Conservation (phyloP, 1,140 invertebrate species). For the Zaprionus africanus region DNA sequence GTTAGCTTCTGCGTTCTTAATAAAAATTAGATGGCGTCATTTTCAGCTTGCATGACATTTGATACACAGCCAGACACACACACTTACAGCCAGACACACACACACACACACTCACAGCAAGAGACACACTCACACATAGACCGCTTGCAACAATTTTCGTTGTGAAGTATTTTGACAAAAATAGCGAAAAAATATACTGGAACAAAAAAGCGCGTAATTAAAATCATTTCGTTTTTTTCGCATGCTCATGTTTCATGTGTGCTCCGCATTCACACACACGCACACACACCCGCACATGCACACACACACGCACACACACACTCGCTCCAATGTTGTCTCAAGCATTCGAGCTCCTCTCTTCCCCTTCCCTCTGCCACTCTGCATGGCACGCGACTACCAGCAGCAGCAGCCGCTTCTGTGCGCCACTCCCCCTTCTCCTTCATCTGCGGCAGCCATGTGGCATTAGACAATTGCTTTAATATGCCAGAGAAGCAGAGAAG, state of each 20-base stretch:
- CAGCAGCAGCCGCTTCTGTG: constrained; percentile 37
- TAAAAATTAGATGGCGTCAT: constrained; percentile 61
- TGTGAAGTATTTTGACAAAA: constrained; percentile 64
- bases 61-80: constrained; percentile 45
- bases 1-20: not conserved
- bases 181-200: constrained; percentile 45
- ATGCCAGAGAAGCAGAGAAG: constrained; percentile 71
- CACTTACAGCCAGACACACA: not conserved
- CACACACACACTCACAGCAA: too few relatives aligned
- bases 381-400: constrained; percentile 73
- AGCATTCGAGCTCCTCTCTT: not conserved
- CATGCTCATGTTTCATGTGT: constrained; percentile 63
- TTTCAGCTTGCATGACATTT: constrained; percentile 64
- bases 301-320: not conserved
- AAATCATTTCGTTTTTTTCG: constrained; percentile 64
- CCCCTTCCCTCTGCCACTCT: not conserved
- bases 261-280: constrained; percentile 36
- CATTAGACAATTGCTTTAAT: constrained; percentile 80
- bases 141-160: constrained; percentile 55
- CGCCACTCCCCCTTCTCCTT: not conserved
- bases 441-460: constrained; percentile 61
- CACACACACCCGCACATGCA: constrained; percentile 22
- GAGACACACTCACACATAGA: not conserved
- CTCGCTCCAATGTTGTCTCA: not conserved
- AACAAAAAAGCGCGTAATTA: constrained; percentile 68